phyloP scores from a whole-genome alignment of 2,113 vertebrate genomes.

The Centropus unirufus region DNA sequence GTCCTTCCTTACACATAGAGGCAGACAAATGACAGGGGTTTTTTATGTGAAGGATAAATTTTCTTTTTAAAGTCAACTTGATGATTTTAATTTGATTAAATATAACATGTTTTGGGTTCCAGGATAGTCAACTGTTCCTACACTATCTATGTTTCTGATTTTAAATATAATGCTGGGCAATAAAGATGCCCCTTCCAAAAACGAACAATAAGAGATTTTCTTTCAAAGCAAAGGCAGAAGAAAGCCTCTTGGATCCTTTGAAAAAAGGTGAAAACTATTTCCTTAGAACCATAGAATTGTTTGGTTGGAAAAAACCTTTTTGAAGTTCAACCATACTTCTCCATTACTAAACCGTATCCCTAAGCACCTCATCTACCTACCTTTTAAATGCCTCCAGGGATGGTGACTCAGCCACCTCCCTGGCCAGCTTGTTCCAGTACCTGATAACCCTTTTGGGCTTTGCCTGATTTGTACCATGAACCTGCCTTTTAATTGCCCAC shows the following conservation, averaged over 20 bases:
- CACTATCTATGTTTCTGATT: not conserved
- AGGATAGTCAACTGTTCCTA: not conserved
- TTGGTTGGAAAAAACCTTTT: too few species aligned
- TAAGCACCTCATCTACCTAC: too few species aligned
- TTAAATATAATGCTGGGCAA: rapidly evolving
- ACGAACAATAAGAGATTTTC: not conserved
- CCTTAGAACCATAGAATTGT: too few species aligned
- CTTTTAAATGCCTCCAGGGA: too few species aligned
- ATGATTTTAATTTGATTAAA: not conserved
- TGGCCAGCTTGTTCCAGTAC: too few species aligned
- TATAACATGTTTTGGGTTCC: not conserved
- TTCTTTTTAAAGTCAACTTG: not conserved
- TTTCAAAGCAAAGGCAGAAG: not conserved
- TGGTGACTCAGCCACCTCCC: too few species aligned
- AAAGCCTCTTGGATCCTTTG: not conserved
- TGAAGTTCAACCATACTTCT: too few species aligned
- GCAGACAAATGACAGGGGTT: not conserved
- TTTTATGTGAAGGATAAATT: not conserved
- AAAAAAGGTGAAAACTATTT: not conserved
- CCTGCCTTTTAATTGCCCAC: too few species aligned
- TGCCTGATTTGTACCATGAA: too few species aligned
- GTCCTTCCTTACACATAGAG: rapidly evolving
- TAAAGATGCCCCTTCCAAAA: not conserved
- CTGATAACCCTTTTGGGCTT: too few species aligned
- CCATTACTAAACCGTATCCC: too few species aligned